These are phyloP conservation scores for Aphelenchoides besseyi DNA, from an alignment of 1,140 invertebrate genomes.

Conservation along the genomic window DNA sequence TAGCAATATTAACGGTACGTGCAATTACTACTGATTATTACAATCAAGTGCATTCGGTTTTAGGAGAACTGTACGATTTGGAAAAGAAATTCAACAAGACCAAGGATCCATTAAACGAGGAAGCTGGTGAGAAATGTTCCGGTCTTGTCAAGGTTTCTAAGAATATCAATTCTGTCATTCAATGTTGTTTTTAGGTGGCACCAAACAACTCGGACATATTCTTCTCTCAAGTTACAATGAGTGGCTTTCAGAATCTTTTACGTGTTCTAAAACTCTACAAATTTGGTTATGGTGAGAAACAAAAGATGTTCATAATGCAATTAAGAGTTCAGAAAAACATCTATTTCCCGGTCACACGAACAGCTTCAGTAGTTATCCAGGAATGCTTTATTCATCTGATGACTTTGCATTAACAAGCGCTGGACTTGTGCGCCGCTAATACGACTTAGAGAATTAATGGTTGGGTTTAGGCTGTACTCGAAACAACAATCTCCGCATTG, in stretches of 20 bases:
- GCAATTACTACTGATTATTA: neutral
- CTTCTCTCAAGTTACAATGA: slow-evolving; percentile 73
- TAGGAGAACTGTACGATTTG: slow-evolving; percentile 75
- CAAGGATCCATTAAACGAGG: slow-evolving; percentile 45
- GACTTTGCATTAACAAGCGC: slow-evolving; percentile 76
- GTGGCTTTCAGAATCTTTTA: slow-evolving; percentile 78
- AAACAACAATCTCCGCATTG: slow-evolving; percentile 75
- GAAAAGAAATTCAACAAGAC: slow-evolving; percentile 65
- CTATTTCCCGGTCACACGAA: slow-evolving; percentile 68
- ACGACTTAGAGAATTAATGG: neutral
- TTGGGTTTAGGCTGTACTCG: slow-evolving; percentile 65
- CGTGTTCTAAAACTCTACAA: slow-evolving; percentile 83
- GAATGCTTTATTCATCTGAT: slow-evolving; percentile 79
- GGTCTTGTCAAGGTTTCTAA: slow-evolving; percentile 69
- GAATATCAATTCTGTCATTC: slow-evolving; percentile 65
- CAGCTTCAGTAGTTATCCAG: slow-evolving; percentile 83
- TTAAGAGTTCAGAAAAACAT: neutral
- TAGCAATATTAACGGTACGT: slow-evolving; percentile 27
- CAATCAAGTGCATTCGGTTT: slow-evolving; percentile 65
- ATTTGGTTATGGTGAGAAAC: slow-evolving; percentile 69
- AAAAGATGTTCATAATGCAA: too few species aligned
- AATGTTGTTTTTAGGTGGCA: slow-evolving; percentile 27
- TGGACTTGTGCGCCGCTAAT: slow-evolving; percentile 67
- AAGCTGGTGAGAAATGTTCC: slow-evolving; percentile 67
- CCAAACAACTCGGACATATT: slow-evolving; percentile 67